These are phyloP conservation scores for Machimus rusticus DNA, from an alignment of 2,888 invertebrate species.

Conservation along the genomic window DNA sequence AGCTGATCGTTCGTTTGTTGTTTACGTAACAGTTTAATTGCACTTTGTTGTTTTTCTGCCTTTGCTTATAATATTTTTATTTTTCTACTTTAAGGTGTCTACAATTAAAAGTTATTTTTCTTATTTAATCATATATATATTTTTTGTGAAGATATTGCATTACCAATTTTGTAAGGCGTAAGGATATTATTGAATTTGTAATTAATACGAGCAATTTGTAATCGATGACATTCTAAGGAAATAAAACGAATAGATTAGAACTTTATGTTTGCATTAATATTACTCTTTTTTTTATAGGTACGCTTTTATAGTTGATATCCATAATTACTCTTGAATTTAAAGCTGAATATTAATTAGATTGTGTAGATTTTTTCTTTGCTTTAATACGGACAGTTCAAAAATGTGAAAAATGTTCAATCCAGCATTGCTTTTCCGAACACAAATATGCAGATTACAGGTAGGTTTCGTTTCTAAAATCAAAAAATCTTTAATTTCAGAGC, in stretches of 20 bases:
- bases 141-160: background rate
- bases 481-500: too few relatives aligned
- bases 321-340: too few relatives aligned
- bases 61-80: background rate
- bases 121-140: background rate
- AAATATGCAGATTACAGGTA: too few relatives aligned
- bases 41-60: background rate
- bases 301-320: too few relatives aligned
- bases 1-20: constrained; percentile 23
- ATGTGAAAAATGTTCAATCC: too few relatives aligned
- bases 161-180: constrained; percentile 6
- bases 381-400: too few relatives aligned
- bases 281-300: too few relatives aligned
- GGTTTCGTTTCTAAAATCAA: too few relatives aligned
- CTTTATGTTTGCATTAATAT: too few relatives aligned
- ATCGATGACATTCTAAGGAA: constrained; percentile 9
- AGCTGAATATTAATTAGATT: too few relatives aligned
- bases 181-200: background rate
- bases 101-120: background rate
- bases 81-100: background rate
- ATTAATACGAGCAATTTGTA: constrained; percentile 4
- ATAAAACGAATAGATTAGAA: constrained; percentile 18
- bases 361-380: too few relatives aligned
- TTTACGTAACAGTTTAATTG: background rate
- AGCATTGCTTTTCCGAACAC: too few relatives aligned